These are phyloP conservation scores for Nyctereutes procyonoides DNA, from an alignment of 2,113 vertebrate species.

Conservation along the genomic window DNA sequence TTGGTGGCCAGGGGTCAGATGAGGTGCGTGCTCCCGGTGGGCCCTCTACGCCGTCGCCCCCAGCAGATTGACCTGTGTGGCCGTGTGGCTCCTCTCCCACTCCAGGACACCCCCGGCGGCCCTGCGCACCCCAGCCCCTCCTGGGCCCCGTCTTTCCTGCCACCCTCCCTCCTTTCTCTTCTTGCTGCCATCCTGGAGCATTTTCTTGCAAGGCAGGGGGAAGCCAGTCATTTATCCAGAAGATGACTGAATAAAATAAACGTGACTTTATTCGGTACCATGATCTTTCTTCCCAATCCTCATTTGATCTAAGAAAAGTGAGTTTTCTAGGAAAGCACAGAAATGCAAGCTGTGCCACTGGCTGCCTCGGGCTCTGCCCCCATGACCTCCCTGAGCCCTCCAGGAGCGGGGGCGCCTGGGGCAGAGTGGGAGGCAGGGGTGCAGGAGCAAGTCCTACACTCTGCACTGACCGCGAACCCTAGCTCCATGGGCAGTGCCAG, in stretches of 20 bases:
- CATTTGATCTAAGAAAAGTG: neutral
- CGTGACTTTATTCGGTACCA: rapidly evolving
- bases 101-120: too few relatives aligned
- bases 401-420: rapidly evolving
- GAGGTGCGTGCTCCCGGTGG: neutral
- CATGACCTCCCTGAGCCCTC: rapidly evolving
- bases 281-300: too few relatives aligned
- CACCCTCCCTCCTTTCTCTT: neutral
- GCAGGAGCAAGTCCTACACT: neutral
- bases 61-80: rapidly evolving
- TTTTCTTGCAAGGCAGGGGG: rapidly evolving
- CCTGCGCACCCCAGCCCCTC: neutral
- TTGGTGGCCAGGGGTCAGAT: too few relatives aligned
- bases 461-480: neutral
- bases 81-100: too few relatives aligned
- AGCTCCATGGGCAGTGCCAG: neutral
- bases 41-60: neutral
- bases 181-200: neutral
- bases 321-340: neutral
- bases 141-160: neutral
- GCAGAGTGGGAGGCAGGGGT: too few relatives aligned
- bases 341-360: rapidly evolving
- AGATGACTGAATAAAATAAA: neutral
- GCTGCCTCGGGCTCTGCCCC: rapidly evolving
- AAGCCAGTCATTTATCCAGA: neutral